Percentiles rank a stretch among this genome's conserved stretches.
Evolutionary conservation across 2,113 vertebrate genomes (phyloP).

Genomic region (Rhegmatorhina hoffmannsi): DNA sequence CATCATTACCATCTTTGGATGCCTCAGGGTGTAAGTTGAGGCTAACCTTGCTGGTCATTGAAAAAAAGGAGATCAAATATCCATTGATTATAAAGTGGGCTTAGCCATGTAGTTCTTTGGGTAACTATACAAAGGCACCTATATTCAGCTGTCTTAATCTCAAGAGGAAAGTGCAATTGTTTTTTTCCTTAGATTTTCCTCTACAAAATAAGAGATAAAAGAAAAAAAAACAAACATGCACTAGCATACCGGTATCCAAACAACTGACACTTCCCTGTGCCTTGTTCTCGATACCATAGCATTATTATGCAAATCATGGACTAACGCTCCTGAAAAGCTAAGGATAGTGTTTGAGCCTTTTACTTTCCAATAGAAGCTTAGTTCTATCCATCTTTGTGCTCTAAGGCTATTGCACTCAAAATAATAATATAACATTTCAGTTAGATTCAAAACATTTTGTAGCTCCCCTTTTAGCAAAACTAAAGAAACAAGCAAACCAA

Average conservation of each 20-base stretch:
- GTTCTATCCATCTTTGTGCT: background rate
- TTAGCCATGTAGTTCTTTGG: background rate
- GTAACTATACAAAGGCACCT: background rate
- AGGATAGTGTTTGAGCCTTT: background rate
- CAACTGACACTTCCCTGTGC: background rate
- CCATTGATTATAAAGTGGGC: background rate
- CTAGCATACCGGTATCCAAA: background rate
- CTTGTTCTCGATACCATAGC: background rate
- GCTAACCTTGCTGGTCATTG: background rate
- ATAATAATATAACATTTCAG: background rate
- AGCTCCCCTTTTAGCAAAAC: background rate
- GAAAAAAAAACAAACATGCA: background rate
- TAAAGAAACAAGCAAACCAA: background rate
- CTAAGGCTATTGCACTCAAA: background rate
- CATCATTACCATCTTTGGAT: background rate
- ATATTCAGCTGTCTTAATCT: background rate
- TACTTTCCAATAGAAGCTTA: background rate
- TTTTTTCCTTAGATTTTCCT: background rate
- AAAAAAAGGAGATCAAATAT: background rate
- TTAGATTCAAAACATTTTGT: background rate
- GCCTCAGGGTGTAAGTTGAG: background rate
- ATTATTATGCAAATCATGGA: background rate
- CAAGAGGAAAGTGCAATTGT: background rate
- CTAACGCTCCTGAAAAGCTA: background rate
- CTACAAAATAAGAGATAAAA: background rate